Conservation (phyloP, 1,140 invertebrate genomes). For the Drosophila sulfurigaster region DNA sequence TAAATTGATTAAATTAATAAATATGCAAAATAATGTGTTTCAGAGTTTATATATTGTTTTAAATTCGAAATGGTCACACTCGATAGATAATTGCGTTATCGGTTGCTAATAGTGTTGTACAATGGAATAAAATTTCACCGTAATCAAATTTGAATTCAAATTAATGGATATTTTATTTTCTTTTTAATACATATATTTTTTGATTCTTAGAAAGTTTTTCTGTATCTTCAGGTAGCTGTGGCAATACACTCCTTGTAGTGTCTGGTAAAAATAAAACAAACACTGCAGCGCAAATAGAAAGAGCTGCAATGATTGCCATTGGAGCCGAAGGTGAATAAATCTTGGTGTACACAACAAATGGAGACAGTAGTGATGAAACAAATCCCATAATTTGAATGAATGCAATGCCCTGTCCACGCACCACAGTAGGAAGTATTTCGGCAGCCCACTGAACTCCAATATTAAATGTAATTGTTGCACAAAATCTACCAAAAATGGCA, state of each 20-base stretch:
- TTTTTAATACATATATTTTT: background rate
- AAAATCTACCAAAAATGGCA: slow-evolving; percentile 92
- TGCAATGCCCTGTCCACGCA: slow-evolving; percentile 92
- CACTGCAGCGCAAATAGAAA: slow-evolving; percentile 88
- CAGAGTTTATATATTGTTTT: no score
- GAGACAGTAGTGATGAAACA: slow-evolving; percentile 91
- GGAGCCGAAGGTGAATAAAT: slow-evolving; percentile 89
- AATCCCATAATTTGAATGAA: slow-evolving; percentile 94
- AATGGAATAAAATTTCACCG: no score
- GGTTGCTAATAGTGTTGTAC: no score
- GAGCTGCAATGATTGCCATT: slow-evolving; percentile 89
- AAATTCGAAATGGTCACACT: no score
- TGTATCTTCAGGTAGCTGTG: slow-evolving; percentile 87
- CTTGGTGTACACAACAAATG: slow-evolving; percentile 92
- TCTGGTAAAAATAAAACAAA: slow-evolving; percentile 92
- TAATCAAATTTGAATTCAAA: no score
- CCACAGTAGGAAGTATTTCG: slow-evolving; percentile 93
- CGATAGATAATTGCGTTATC: no score
- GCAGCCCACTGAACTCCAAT: slow-evolving; percentile 94
- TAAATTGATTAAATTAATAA: no score
- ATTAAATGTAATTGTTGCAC: slow-evolving; percentile 94
- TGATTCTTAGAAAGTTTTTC: slow-evolving; percentile 28
- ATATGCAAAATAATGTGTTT: no score
- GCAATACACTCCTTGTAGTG: slow-evolving; percentile 91
- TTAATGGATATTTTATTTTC: background rate